Base-by-base conservation (phyloP, 2,888 invertebrate species). In the Mesorhabditis spiculigera region DNA sequence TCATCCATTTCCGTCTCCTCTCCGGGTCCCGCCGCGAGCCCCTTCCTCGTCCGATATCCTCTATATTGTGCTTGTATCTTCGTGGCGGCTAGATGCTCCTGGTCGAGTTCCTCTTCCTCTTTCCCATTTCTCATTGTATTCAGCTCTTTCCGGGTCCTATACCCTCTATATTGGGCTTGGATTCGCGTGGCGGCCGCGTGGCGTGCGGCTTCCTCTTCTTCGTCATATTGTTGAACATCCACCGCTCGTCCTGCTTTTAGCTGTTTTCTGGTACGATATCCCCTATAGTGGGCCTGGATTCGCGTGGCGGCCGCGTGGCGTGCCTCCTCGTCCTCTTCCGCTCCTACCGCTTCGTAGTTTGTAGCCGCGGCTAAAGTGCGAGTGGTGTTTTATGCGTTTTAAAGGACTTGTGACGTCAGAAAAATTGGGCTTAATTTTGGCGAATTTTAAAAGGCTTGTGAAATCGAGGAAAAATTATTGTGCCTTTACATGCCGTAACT, bases 281-380 rank as follows among this genome's bases (percentile, higher is more conserved):
- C 58, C n/a, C 58, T 10, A 50, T 50, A 50, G n/a, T 50, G 13
- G 68, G 68, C 68, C 68, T 68, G 68, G n/a, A 68, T 68, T 10
- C 42, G 28, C 10, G 43, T 68, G 42, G 68, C 68, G 8, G 68
- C 68, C 6, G 16, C 41, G 41, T 68, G 0, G 10, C 58, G 58
- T 50, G 8, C n/a, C 58, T 50, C 58, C 8, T 50, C 58, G n/a
- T 50, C 58, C 10, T 50, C 58, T 50, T 50, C 58, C n/a, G 58
- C 28, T 3, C 28, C 28, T 28, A 1, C 28, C 28, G 28, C 28
- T 28, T 28, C 28, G 28, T 28, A 28, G 28, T 28, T 28, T 28
- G 28, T 28, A 28, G 3, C 28, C 28, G 28, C 28, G 28, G 28
- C 28, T 28, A 28, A 28, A 28, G 28, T 28, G 28, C 28, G 28